phyloP scores from a whole-genome alignment of 1,140 invertebrate species.

The Probaryconus sp. region DNA sequence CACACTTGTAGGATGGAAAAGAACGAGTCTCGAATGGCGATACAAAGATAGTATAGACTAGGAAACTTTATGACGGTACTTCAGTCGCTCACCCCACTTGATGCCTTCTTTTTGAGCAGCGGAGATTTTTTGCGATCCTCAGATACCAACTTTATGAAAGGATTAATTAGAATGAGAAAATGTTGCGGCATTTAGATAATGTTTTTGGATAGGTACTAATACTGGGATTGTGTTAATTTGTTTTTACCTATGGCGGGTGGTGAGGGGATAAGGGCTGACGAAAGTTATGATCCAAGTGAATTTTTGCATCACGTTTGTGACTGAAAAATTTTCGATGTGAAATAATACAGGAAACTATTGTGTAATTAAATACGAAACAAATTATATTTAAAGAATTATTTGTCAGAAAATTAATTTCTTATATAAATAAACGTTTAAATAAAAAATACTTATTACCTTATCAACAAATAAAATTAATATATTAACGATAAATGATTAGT shows the following conservation, averaged over 20 bases:
- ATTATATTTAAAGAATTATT: no score
- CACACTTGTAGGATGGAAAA: slow-evolving; percentile 14
- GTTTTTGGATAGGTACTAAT: no score
- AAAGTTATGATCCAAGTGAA: no score
- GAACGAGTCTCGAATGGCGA: slow-evolving; percentile 62
- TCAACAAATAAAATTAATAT: no score
- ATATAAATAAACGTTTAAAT: neutral
- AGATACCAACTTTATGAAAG: slow-evolving; percentile 31
- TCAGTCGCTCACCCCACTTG: slow-evolving; percentile 30
- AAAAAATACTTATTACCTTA: neutral
- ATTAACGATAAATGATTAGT: no score
- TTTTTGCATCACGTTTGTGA: no score
- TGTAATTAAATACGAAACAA: no score
- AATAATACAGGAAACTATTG: no score
- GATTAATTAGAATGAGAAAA: slow-evolving; percentile 39
- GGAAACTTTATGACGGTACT: slow-evolving; percentile 56
- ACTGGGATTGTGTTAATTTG: no score
- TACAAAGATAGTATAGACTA: slow-evolving; percentile 65
- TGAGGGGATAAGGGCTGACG: no score
- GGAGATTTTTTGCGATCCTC: slow-evolving; percentile 4
- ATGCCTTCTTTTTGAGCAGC: slow-evolving; percentile 14
- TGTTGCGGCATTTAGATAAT: neutral
- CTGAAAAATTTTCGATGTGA: no score
- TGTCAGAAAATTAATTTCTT: neutral
- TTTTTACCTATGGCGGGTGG: no score